Conservation (phyloP, 2,797 vertebrate species). For the Synaphobranchus kaupii region DNA sequence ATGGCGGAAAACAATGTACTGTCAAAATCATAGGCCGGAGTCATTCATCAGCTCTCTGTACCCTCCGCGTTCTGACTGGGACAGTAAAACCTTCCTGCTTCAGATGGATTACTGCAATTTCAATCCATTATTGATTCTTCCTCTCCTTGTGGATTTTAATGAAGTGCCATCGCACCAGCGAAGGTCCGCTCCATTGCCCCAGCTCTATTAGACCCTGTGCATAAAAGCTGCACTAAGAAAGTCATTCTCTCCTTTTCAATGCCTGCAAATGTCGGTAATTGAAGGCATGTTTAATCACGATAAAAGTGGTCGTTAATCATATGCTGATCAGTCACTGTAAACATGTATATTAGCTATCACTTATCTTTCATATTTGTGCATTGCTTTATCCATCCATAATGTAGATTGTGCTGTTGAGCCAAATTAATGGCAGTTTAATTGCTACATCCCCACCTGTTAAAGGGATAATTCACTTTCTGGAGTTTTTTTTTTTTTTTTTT, state of each 20-base stretch:
- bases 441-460: neutral
- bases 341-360: slow-evolving; percentile 29
- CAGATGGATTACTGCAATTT: slow-evolving; percentile 3
- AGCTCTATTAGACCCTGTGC: neutral
- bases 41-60: neutral
- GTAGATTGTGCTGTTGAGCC: neutral
- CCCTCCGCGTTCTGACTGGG: neutral
- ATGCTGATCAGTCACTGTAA: slow-evolving; percentile 19
- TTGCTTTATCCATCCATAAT: slow-evolving; percentile 1
- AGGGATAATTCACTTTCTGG: neutral
- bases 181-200: neutral
- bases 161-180: neutral
- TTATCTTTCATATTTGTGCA: neutral
- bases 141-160: slow-evolving; percentile 27
- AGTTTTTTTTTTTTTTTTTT: neutral
- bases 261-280: neutral
- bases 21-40: slow-evolving; percentile 2
- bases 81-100: neutral
- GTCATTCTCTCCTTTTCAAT: neutral
- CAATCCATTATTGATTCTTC: slow-evolving; percentile 38
- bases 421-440: neutral
- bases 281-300: neutral
- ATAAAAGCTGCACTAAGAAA: neutral
- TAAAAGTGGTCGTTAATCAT: slow-evolving; percentile 40
- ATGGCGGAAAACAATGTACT: slow-evolving; percentile 9